A percentile compares a stretch with the other conserved stretches of the same genome.
phyloP scores from a whole-genome alignment of 1,140 invertebrate species.

The Drosophila yakuba region DNA sequence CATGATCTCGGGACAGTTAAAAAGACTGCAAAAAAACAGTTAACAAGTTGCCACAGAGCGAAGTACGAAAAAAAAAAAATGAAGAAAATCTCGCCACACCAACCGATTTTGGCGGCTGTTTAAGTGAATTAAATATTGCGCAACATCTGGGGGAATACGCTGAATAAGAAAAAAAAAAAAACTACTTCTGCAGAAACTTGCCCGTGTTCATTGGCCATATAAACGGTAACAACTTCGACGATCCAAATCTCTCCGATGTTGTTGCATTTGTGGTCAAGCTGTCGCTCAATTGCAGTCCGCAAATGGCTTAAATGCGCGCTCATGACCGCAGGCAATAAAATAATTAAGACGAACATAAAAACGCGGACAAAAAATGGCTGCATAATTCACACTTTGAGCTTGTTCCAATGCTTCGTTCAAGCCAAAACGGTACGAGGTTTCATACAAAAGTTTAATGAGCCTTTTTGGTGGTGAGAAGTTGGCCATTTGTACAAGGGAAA shows the following conservation, averaged over 20 bases:
- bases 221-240: constrained; percentile 77
- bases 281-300: constrained; percentile 72
- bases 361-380: constrained; percentile 59
- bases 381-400: constrained; percentile 75
- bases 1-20: constrained; percentile 63
- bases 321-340: constrained; percentile 83
- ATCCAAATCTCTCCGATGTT: constrained; percentile 44
- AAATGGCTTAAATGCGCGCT: constrained; percentile 79
- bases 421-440: constrained; percentile 41
- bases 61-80: constrained; percentile 46
- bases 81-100: constrained; percentile 67
- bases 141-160: constrained; percentile 46
- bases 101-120: constrained; percentile 72
- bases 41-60: constrained; percentile 66
- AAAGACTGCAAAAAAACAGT: constrained; percentile 57
- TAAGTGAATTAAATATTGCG: constrained; percentile 82
- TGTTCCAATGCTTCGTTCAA: constrained; percentile 33
- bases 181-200: constrained; percentile 56
- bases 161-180: constrained; percentile 1
- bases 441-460: constrained; percentile 10
- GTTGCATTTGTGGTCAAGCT: constrained; percentile 43
- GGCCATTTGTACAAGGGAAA: background rate
- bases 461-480: background rate
- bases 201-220: constrained; percentile 78
- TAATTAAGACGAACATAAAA: constrained; percentile 72